These are phyloP conservation scores for Actenoides hombroni DNA, from an alignment of 2,113 vertebrate species.

Conservation along the genomic window DNA sequence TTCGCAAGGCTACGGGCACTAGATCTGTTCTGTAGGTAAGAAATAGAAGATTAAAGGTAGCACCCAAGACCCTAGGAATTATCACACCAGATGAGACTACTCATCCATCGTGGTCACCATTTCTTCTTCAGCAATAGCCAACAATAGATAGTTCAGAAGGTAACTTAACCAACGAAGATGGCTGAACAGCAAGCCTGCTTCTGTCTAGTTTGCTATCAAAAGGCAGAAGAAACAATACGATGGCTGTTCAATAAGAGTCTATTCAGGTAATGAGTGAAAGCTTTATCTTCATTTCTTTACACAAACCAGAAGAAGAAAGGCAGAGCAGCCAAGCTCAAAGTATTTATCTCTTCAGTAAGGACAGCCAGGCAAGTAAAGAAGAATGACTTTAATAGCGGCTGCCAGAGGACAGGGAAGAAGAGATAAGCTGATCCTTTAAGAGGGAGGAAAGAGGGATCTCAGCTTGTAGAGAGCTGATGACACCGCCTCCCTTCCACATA, in stretches of 20 bases:
- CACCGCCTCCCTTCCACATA: too few relatives aligned
- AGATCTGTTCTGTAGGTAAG: neutral
- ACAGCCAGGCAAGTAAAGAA: neutral
- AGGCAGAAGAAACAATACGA: neutral
- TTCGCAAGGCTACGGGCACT: neutral
- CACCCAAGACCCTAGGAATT: neutral
- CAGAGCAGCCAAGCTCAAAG: neutral
- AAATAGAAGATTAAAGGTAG: neutral
- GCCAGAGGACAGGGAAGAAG: neutral
- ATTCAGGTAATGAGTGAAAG: neutral
- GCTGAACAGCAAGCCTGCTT: neutral
- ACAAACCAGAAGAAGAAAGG: neutral
- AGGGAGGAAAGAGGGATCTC: neutral
- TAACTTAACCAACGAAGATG: neutral
- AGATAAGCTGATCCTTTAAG: neutral
- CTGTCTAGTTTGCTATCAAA: neutral
- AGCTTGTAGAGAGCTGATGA: neutral
- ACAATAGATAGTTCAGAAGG: neutral
- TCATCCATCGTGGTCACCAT: neutral
- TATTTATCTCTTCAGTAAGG: neutral
- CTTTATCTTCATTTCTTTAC: neutral
- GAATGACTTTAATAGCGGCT: neutral
- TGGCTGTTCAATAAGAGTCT: neutral
- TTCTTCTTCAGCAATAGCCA: neutral
- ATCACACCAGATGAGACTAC: neutral